phyloP scores from a whole-genome alignment of 2,113 vertebrate genomes.

The Chrysemys picta region DNA sequence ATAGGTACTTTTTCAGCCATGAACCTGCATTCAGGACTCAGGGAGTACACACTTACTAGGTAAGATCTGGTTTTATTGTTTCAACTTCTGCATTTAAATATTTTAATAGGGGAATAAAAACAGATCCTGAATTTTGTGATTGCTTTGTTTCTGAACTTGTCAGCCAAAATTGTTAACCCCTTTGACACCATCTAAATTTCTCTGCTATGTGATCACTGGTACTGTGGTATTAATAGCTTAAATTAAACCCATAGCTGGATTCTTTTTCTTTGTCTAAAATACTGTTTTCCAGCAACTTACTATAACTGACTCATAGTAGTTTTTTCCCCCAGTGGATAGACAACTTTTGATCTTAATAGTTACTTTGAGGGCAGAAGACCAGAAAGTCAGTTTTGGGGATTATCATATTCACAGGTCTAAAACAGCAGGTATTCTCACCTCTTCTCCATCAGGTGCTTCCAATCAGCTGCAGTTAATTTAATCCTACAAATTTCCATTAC shows the following conservation, averaged over 20 bases:
- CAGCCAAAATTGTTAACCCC: constrained; percentile 20
- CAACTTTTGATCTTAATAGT: constrained; percentile 57
- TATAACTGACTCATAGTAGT: constrained; percentile 21
- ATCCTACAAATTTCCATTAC: constrained; percentile 74
- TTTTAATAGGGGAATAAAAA: neutral
- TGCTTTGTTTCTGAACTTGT: constrained; percentile 31
- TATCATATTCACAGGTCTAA: constrained; percentile 70
- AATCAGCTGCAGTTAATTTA: constrained; percentile 71
- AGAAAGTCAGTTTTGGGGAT: constrained; percentile 64
- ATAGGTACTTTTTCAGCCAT: constrained; percentile 99
- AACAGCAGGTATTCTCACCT: constrained; percentile 74
- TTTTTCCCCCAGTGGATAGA: constrained; percentile 37
- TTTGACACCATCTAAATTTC: constrained; percentile 38
- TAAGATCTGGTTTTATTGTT: constrained; percentile 78
- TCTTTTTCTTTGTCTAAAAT: constrained; percentile 19
- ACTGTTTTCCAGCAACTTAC: constrained; percentile 25
- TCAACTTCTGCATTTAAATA: constrained; percentile 45
- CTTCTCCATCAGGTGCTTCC: constrained; percentile 73
- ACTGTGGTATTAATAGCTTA: neutral
- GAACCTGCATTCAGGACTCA: constrained; percentile 99
- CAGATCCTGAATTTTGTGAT: constrained; percentile 30
- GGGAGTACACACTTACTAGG: constrained; percentile 99
- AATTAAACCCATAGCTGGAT: constrained; percentile 8
- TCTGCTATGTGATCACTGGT: constrained; percentile 39
- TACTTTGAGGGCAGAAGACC: constrained; percentile 70